A percentile compares a stretch with the other conserved stretches of the same genome.
Conservation (phyloP, 2,888 invertebrate species). For the Alloplasta piceator region DNA sequence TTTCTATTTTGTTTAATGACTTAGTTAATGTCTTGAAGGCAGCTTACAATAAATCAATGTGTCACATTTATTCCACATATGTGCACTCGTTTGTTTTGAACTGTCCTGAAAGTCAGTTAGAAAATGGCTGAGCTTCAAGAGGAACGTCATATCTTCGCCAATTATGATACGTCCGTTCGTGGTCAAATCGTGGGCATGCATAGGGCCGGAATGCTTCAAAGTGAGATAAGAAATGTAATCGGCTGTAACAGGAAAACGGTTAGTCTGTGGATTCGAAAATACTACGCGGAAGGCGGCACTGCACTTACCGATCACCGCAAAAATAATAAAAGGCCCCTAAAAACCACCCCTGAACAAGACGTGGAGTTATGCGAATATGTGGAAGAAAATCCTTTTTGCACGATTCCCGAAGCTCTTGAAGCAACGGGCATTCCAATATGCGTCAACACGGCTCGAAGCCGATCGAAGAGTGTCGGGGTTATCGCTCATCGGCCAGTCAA, state of each 20-base stretch:
- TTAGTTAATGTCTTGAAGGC: constrained; percentile 3
- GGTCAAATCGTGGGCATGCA: not conserved
- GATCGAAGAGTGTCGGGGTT: not conserved
- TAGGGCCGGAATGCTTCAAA: not conserved
- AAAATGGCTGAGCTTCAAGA: constrained; percentile 16
- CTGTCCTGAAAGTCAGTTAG: not conserved
- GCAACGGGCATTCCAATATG: constrained; percentile 25
- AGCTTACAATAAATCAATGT: constrained; percentile 5
- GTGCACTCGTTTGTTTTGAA: constrained; percentile 18
- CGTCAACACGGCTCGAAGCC: constrained; percentile 3
- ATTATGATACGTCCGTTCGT: not conserved
- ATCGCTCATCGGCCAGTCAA: constrained; percentile 12
- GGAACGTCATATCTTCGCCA: constrained; percentile 6
- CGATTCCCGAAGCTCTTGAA: constrained; percentile 13
- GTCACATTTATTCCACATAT: constrained; percentile 7
- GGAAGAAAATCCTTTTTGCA: constrained; percentile 14
- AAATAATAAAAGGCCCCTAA: constrained; percentile 6
- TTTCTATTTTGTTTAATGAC: constrained; percentile 7
- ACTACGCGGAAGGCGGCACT: not conserved
- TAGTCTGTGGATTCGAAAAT: not conserved
- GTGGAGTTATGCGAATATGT: not conserved
- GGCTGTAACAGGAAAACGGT: constrained; percentile 21
- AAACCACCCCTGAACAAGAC: constrained; percentile 27
- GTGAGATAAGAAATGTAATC: not conserved
- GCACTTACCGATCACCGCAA: constrained; percentile 21